Evolutionary conservation across 35 echinoderm and acorn worm species (phyloP), one percentile per base, ranked within the genome.

Genomic region (Nesometra sesokonis): DNA sequence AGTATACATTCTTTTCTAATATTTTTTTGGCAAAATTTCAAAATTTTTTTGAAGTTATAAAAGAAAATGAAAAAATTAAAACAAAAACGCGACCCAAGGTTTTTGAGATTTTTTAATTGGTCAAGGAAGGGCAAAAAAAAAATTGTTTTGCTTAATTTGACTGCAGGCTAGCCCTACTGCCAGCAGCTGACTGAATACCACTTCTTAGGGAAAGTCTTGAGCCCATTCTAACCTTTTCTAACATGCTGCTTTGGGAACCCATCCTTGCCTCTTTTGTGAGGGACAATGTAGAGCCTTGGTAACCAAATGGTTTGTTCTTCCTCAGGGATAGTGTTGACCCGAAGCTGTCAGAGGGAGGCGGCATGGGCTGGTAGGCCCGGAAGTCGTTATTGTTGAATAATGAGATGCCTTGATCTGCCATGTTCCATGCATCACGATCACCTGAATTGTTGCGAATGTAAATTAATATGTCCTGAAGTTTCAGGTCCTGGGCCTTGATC

Each of bases 401-500:
- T 35, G 88, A 34, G 78, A 97, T 91, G 31, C 94, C 94, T 78
- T 93, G 84, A 34, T 97, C 94, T 27, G 94, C 94, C 94, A 97
- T 97, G 77, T 97, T 97, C 94, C 94, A 97, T 19, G 91, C 94
- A 82, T 97, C 94, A 27, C 94, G 43, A 38, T 93, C 94, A 2
- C 77, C 84, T 5, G 91, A 86, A 37, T 91, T 89, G 30, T 90
- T 86, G 34, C 91, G 89, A 17, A 97, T 90, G 76, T 90, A 91
- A 19, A 77, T 77, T 34, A 97, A 84, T 30, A 93, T 35, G 5
- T 97, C 94, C 34, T 91, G 89, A 11, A 97, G 57, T 34, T 90
- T 82, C 30, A 93, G 82, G 23, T 97, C 94, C 78, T 93, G 93
- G 21, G 91, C 94, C 78, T 87, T 90, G 47, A 88, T 29, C 32